A percentile compares a stretch with the other conserved stretches of the same genome.
Conservation (phyloP, 1,140 invertebrate genomes). For the Drosophila elegans region DNA sequence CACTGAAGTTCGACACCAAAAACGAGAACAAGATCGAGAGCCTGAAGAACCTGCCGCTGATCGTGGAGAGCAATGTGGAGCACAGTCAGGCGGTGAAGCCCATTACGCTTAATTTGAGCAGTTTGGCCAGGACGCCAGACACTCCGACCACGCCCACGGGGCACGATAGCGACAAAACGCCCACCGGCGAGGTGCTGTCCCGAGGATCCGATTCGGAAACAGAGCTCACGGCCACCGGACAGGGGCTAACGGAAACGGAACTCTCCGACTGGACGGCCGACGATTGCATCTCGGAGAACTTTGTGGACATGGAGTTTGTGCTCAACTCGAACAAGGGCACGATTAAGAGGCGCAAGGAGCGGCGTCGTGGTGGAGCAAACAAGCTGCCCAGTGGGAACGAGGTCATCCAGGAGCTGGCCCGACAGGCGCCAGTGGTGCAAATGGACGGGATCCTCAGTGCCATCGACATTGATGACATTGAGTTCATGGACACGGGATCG, state of each 20-base stretch:
- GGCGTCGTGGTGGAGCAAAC: conserved; percentile 66
- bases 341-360: conserved; percentile 85
- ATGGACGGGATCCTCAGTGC: conserved; percentile 78
- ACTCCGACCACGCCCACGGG: conserved; percentile 74
- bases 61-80: conserved; percentile 63
- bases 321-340: conserved; percentile 87
- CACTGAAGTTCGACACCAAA: conserved; percentile 78
- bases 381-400: conserved; percentile 80
- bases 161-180: conserved; percentile 81
- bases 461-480: conserved; percentile 86
- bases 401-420: conserved; percentile 66
- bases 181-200: conserved; percentile 66
- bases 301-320: conserved; percentile 88
- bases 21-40: conserved; percentile 84
- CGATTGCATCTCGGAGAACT: conserved; percentile 90
- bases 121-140: conserved; percentile 61
- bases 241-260: conserved; percentile 92
- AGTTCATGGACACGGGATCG: conserved; percentile 91
- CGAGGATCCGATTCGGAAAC: conserved; percentile 85
- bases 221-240: conserved; percentile 88
- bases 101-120: conserved; percentile 63
- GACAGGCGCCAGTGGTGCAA: conserved; percentile 73
- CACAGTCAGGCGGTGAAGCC: conserved; percentile 75
- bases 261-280: conserved; percentile 94
- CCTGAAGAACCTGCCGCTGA: conserved; percentile 78